Evolutionary conservation across 2,888 invertebrate species (phyloP).

Genomic region (Seladonia tumulorum): DNA sequence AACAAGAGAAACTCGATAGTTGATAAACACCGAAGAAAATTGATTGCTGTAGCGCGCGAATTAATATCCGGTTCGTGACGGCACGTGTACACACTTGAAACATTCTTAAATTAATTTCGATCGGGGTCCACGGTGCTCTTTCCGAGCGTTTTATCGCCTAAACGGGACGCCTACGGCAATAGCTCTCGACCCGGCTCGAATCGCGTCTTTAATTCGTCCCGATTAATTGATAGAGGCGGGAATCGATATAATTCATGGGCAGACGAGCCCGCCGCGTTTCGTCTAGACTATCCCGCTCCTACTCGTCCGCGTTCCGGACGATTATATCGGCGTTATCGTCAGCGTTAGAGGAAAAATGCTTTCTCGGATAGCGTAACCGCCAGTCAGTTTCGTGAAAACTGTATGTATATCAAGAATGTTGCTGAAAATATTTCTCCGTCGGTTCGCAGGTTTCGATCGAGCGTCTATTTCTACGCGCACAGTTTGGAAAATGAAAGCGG

Average conservation of each 20-base stretch:
- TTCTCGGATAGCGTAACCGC: background rate
- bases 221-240: background rate
- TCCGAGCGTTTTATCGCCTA: background rate
- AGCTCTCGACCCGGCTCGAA: background rate
- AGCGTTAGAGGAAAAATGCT: background rate
- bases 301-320: background rate
- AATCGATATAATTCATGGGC: slow-evolving; percentile 10
- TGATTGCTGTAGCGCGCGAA: slow-evolving; percentile 63
- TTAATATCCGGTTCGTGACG: slow-evolving; percentile 75
- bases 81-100: slow-evolving; percentile 61
- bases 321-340: background rate
- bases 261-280: background rate
- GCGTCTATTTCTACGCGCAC: background rate
- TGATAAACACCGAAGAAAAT: slow-evolving; percentile 66
- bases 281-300: background rate
- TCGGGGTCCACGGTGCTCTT: slow-evolving; percentile 42
- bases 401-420: background rate
- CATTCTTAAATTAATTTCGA: slow-evolving; percentile 66
- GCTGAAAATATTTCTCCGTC: background rate
- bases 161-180: background rate
- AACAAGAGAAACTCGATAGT: slow-evolving; percentile 66
- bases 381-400: background rate
- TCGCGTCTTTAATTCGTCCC: slow-evolving; percentile 21
- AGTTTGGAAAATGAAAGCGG: background rate
- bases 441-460: background rate